A percentile compares a stretch with the other conserved stretches of the same genome.
Conservation (phyloP, 2,888 invertebrate species). For the Furcula furcula region DNA sequence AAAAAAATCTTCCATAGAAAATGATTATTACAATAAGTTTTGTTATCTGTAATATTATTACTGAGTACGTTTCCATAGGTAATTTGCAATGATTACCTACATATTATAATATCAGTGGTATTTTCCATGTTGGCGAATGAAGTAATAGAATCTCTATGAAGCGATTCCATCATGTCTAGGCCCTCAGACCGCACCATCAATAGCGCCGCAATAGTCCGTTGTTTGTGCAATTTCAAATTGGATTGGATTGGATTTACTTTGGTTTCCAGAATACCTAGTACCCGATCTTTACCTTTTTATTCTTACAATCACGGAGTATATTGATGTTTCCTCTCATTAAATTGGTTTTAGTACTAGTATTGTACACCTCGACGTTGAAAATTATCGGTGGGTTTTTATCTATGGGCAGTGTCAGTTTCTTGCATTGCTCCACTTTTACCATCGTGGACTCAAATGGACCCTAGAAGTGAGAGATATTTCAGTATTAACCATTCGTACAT, state of each 20-base stretch:
- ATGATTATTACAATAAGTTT: no score
- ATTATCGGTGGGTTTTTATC: conserved; percentile 11
- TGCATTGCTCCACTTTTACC: conserved; percentile 12
- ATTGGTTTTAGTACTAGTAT: conserved; percentile 12
- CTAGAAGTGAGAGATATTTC: conserved; percentile 8
- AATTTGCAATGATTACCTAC: no score
- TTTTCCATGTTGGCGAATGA: no score
- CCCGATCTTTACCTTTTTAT: conserved; percentile 13
- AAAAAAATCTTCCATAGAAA: no score
- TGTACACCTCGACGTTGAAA: conserved; percentile 17
- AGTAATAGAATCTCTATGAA: no score
- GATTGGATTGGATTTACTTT: background rate
- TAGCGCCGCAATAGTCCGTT: no score
- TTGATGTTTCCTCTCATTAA: conserved; percentile 19
- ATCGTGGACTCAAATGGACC: conserved; percentile 21
- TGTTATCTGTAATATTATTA: no score
- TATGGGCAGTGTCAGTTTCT: conserved; percentile 13
- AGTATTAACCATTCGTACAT: background rate
- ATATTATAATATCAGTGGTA: no score
- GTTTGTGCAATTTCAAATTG: no score
- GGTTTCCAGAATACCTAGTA: background rate
- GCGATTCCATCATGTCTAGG: no score
- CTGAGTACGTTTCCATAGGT: no score
- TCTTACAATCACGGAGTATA: conserved; percentile 10
- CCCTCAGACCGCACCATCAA: no score